Conservation (phyloP, 2,113 vertebrate species). For the Clarias magur region DNA sequence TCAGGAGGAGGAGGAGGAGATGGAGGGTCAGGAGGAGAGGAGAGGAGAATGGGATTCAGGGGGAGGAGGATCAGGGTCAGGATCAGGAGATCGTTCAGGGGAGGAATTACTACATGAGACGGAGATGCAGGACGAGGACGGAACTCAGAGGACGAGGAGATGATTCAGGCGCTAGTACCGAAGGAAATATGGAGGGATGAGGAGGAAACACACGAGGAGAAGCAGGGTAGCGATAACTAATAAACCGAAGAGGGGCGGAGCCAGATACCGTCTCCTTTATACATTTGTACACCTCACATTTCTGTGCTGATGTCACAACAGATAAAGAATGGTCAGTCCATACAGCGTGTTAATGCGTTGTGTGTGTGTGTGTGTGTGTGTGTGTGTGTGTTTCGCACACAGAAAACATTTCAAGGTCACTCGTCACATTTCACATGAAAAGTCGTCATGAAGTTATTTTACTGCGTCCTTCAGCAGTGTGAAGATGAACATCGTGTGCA, state of each 20-base stretch:
- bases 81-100: too few relatives aligned
- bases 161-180: too few relatives aligned
- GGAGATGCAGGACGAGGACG: neutral
- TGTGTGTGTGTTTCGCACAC: neutral
- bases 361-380: conserved; percentile 1
- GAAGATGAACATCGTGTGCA: neutral
- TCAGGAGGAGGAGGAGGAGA: neutral
- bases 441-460: neutral
- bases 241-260: neutral
- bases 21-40: neutral
- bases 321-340: neutral
- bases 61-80: neutral
- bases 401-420: neutral
- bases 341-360: neutral
- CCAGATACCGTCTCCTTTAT: neutral
- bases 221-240: too few relatives aligned
- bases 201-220: too few relatives aligned
- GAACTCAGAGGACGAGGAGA: too few relatives aligned
- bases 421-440: neutral
- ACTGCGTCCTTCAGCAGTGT: neutral
- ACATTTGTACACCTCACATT: neutral
- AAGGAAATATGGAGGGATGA: too few relatives aligned
- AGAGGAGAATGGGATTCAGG: neutral
- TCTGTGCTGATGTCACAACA: neutral
- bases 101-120: neutral